Evolutionary conservation across 1,140 invertebrate genomes (phyloP).

Genomic region (Pogonomyrmex barbatus): DNA sequence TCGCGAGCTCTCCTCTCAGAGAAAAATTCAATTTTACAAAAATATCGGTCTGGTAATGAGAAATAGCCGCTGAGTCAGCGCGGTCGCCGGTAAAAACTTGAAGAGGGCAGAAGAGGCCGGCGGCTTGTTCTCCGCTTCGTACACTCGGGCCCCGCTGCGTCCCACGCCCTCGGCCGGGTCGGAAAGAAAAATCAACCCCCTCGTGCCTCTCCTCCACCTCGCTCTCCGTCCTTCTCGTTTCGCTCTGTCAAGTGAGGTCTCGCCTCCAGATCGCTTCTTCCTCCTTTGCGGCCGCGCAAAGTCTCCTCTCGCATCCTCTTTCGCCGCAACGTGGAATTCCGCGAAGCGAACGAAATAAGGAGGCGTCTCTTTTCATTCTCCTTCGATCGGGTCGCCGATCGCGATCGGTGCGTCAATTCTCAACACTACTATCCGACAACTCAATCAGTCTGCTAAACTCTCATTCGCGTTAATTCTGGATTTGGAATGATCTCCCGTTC

Average conservation of each 20-base stretch:
- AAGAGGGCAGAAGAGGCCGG: constrained; percentile 67
- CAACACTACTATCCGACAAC: constrained; percentile 40
- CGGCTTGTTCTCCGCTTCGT: constrained; percentile 66
- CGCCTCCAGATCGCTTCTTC: background rate
- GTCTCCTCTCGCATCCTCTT: constrained; percentile 30
- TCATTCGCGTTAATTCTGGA: constrained; percentile 1
- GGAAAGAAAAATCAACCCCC: constrained; percentile 77
- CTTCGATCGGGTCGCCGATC: background rate
- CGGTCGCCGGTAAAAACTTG: constrained; percentile 73
- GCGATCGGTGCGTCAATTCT: constrained; percentile 30
- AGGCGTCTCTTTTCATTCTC: background rate
- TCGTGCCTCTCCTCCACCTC: constrained; percentile 37
- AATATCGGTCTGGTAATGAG: constrained; percentile 78
- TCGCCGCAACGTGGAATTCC: constrained; percentile 48
- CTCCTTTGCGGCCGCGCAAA: background rate
- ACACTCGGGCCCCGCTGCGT: constrained; percentile 60
- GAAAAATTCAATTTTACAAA: constrained; percentile 80
- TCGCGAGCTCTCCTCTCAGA: constrained; percentile 74
- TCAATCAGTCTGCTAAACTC: constrained; percentile 22
- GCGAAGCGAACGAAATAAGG: constrained; percentile 31
- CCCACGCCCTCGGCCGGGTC: constrained; percentile 72
- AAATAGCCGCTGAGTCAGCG: constrained; percentile 77
- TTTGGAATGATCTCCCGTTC: background rate
- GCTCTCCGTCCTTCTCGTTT: background rate
- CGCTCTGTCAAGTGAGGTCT: constrained; percentile 31